phyloP scores from a whole-genome alignment of 2,797 vertebrate genomes.

The Merluccius polli region DNA sequence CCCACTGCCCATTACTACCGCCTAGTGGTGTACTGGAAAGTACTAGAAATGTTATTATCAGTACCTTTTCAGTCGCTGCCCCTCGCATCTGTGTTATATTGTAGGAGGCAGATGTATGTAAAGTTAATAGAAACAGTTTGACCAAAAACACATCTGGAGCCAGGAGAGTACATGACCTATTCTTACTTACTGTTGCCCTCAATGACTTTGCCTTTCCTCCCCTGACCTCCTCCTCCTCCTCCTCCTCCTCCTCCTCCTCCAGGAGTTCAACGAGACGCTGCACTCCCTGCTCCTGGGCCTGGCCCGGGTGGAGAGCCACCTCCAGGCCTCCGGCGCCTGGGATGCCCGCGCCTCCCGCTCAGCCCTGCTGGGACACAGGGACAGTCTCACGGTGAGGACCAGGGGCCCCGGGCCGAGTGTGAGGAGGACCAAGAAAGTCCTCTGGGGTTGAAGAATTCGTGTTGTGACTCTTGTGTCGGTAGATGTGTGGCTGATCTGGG shows the following conservation, averaged over 20 bases:
- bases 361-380: conserved; percentile 60
- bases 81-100: too few species aligned
- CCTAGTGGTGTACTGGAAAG: too few species aligned
- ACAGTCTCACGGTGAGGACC: conserved; percentile 73
- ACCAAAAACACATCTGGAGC: not conserved
- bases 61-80: too few species aligned
- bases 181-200: not conserved
- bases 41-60: too few species aligned
- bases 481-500: not conserved
- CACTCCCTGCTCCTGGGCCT: conserved; percentile 83
- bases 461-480: not conserved
- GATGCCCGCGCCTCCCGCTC: conserved; percentile 48
- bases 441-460: too few species aligned
- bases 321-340: conserved; percentile 54
- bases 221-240: not conserved
- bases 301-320: conserved; percentile 72
- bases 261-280: conserved; percentile 87
- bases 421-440: too few species aligned
- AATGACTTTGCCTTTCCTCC: not conserved
- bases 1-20: not conserved
- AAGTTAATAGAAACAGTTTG: not conserved
- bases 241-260: conserved; percentile 11
- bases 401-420: not conserved
- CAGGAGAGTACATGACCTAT: not conserved
- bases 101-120: too few species aligned